Evolutionary conservation across 2,797 vertebrate species (phyloP), one percentile per base, ranked within the genome.

Genomic region (Iguana delicatissima): DNA sequence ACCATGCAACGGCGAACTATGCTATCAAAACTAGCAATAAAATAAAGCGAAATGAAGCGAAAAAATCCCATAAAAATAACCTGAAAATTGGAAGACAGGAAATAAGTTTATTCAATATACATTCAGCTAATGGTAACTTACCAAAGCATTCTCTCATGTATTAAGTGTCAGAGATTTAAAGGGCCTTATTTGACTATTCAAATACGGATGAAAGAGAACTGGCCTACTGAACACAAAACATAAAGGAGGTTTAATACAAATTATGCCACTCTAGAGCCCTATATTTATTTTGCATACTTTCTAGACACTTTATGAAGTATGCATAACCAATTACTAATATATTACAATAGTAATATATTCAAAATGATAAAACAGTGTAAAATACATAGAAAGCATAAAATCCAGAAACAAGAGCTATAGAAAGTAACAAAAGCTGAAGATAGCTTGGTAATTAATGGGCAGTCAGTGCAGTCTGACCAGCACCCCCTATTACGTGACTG

Each of bases 1-100:
- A 99, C 98, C 99, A 99, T 99, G 97, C 99, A 99, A 95, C 99
- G 99, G 83, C 98, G 99, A 89, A 99, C 97, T 84, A 99, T 99
- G 97, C 98, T 99, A 98, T 99, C 99, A 82, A 99, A 99, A 92
- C 99, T 99, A 96, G 99, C 98, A 93, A 99, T 97, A 97, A 99
- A 99, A 97, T 99, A 99, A 50, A 99, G 97, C 76, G 99, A 98
- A 69, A 99, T 96, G 92, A 98, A 98, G 93, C 99, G 98, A 97
- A 99, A 99, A 89, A 99, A 96, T 85, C 99, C 99, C 98, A 99
- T 99, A 95, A 98, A 99, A 93, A 99, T 98, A 67, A 99, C 98
- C 99, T 99, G 94, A 38, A 93, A 94, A 92, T 69, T 87, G 2
- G 95, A 20, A 96, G 76, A 92, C 57, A 87, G 16, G 35, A 87